Evolutionary conservation across 2,888 invertebrate genomes (phyloP), one percentile per base, ranked within the genome.

Genomic region (Digitonthophagus gazella): DNA sequence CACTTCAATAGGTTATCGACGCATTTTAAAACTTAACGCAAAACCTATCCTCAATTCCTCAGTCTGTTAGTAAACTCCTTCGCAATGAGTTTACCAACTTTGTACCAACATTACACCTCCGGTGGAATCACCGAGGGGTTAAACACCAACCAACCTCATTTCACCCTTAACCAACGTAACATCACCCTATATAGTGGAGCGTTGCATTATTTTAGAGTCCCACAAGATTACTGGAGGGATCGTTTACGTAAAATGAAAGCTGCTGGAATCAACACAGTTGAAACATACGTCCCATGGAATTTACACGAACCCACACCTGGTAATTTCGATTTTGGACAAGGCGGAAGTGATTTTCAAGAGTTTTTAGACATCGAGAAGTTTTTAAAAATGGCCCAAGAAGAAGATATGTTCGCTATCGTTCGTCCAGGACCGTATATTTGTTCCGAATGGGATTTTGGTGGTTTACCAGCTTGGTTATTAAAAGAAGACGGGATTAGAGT

Each of bases 381-480:
- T 78, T 84, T 95, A 3, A 83, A 88, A 72, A 82, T 87, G 2
- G 96, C 96, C 0, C 88, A 91, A 65, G 88, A 91, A 74, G 91
- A 92, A 79, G 93, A 91, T 69, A 83, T 97, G 55, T 83, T 91
- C 18, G 94, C 95, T 0, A 87, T 96, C 64, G 82, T 97, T 0
- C 84, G 97, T 19, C 91, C 94, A 0, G 97, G 97, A 0, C 97
- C 97, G 0, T 97, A 95, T 77, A 96, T 97, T 75, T 95, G 95
- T 81, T 95, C 93, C 11, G 97, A 97, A 84, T 90, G 95, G 82
- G 96, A 97, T 71, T 82, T 80, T 69, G 83, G 83, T 19, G 82
- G 83, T 3, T 71, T 81, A 54, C 79, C 79, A 5, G 72, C 73
- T 58, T 76, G 75, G 74, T 71, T 76, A 22, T 78, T 86, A 54